Conservation (phyloP, 2,888 invertebrate genomes). For the Amaurobius ferox region DNA sequence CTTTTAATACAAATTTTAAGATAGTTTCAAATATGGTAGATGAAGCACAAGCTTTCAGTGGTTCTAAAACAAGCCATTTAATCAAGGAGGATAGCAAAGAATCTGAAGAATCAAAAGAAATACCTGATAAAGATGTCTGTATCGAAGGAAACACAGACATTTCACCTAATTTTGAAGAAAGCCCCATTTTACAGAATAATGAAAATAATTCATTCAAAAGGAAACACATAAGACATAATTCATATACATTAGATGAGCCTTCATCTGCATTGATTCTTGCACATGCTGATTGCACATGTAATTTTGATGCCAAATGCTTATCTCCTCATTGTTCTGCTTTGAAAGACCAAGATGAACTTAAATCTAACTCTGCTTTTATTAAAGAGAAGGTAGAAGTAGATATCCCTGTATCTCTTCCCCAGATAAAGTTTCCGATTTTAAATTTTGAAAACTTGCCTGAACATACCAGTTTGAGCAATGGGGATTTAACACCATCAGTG, state of each 20-base stretch:
- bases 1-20: background rate
- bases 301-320: background rate
- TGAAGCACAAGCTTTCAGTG: background rate
- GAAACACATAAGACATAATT: slow-evolving; percentile 83
- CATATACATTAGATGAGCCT: slow-evolving; percentile 87
- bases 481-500: background rate
- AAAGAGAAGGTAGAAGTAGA: slow-evolving; percentile 43
- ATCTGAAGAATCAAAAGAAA: background rate
- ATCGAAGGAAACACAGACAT: background rate
- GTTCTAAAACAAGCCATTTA: background rate
- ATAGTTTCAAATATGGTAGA: background rate
- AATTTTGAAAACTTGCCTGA: background rate
- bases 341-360: background rate
- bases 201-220: slow-evolving; percentile 3
- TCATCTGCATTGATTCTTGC: slow-evolving; percentile 82
- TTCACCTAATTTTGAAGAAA: background rate
- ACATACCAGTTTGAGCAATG: background rate
- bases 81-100: background rate
- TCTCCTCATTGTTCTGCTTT: slow-evolving; percentile 28
- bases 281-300: slow-evolving; percentile 47
- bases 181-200: background rate
- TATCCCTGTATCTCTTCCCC: slow-evolving; percentile 16
- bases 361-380: slow-evolving; percentile 41
- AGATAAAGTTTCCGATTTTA: slow-evolving; percentile 39
- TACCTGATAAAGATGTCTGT: background rate